These are phyloP conservation scores for Mus minutoides DNA, from an alignment of 2,797 vertebrate genomes.

Conservation along the genomic window DNA sequence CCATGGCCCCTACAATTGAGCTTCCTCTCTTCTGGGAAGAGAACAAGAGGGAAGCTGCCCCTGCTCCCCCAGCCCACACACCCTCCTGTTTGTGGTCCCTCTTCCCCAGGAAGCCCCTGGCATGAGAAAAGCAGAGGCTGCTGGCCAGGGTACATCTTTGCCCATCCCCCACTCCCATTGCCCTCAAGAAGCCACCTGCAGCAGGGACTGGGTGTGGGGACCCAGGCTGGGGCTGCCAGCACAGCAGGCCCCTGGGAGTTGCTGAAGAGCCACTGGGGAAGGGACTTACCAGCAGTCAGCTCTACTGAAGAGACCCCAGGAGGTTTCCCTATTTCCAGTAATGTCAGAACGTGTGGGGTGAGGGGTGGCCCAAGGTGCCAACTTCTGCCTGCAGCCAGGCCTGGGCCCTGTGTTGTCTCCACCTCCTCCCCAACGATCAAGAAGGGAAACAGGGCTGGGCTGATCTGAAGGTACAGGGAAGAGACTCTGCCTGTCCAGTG, in stretches of 20 bases:
- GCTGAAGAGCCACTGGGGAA: constrained; percentile 21
- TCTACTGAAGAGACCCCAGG: constrained; percentile 59
- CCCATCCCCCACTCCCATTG: not conserved
- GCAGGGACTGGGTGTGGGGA: not conserved
- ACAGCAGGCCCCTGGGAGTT: constrained; percentile 47
- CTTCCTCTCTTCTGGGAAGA: constrained; percentile 34
- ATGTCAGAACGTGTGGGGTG: not conserved
- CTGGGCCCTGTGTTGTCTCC: not conserved
- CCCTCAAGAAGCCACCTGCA: not conserved
- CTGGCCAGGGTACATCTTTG: not conserved
- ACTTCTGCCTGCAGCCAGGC: not conserved
- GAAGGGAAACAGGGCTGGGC: not conserved
- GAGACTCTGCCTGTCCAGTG: not conserved
- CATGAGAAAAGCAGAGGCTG: not conserved
- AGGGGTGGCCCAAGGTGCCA: not conserved
- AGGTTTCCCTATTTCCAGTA: constrained; percentile 57
- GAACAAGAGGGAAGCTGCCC: not conserved
- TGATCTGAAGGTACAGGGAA: not conserved
- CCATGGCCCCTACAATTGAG: not conserved
- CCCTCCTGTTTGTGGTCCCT: not conserved
- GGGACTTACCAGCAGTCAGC: constrained; percentile 73
- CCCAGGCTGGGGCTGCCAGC: not conserved
- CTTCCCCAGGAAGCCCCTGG: not conserved
- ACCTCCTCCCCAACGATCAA: not conserved
- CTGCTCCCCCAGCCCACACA: not conserved